Conservation (phyloP, 2,888 invertebrate genomes). For the Ormyrus labotus region DNA sequence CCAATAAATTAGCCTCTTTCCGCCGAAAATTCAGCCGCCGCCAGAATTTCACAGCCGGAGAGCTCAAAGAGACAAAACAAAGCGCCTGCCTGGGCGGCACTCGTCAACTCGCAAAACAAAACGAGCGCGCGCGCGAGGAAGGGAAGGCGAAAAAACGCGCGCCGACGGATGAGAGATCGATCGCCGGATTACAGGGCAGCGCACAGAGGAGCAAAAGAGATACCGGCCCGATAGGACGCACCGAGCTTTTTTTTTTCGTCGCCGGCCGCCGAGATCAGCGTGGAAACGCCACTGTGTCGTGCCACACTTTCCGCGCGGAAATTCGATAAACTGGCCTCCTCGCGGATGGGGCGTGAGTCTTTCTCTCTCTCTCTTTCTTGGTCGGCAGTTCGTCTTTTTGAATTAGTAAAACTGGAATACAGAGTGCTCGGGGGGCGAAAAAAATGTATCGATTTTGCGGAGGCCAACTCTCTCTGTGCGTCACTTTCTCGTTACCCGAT, state of each 20-base stretch:
- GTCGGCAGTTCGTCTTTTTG: no score
- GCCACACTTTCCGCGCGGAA: not conserved
- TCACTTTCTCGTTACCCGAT: no score
- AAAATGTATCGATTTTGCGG: no score
- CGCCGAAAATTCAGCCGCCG: no score
- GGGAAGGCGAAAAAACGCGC: not conserved
- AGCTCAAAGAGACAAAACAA: no score
- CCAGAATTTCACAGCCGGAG: no score
- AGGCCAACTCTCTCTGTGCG: no score
- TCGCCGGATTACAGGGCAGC: conserved; percentile 11
- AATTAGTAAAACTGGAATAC: no score
- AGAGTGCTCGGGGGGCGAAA: no score
- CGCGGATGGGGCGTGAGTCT: not conserved
- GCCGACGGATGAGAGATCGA: conserved; percentile 30
- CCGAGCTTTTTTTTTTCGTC: not conserved
- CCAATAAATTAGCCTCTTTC: no score
- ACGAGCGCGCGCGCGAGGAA: not conserved
- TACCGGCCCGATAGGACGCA: conserved; percentile 1
- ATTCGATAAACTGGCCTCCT: not conserved
- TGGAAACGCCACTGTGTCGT: not conserved
- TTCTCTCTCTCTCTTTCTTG: no score
- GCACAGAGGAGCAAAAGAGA: not conserved
- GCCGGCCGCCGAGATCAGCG: conserved; percentile 1
- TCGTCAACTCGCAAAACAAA: not conserved
- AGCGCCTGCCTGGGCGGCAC: no score